A percentile compares a stretch with the other conserved stretches of the same genome.
Evolutionary conservation across 1,140 invertebrate species (phyloP).

Genomic region (Cepaea nemoralis): DNA sequence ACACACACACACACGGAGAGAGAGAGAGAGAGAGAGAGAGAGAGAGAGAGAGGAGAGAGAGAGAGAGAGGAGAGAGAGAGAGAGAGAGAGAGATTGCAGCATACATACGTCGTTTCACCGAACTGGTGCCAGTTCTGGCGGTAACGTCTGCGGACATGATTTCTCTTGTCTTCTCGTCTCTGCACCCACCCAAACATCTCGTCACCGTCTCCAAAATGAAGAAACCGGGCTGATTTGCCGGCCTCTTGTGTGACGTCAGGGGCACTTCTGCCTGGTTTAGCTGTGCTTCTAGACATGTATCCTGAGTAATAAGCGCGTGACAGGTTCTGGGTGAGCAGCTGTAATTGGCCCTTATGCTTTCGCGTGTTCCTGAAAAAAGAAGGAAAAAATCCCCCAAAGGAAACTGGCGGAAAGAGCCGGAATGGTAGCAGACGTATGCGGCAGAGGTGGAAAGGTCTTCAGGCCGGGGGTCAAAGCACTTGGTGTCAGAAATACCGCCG

Average conservation of each 20-base stretch:
- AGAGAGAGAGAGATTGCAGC: no score
- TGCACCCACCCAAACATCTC: background rate
- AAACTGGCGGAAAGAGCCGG: background rate
- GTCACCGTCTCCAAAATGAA: background rate
- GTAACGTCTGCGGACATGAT: background rate
- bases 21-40: no score
- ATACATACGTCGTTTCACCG: no score
- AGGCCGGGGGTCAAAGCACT: no score
- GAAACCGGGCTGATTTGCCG: no score
- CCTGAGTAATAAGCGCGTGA: background rate
- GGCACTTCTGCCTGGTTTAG: conserved; percentile 15
- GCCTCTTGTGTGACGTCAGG: background rate
- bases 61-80: no score
- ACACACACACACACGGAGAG: no score
- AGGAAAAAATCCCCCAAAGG: no score
- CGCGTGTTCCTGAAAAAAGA: background rate
- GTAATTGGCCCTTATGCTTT: conserved; percentile 22
- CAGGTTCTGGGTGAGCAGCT: background rate
- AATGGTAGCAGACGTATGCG: background rate
- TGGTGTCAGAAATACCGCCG: no score
- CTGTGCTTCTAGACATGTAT: conserved; percentile 17
- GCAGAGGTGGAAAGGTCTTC: background rate
- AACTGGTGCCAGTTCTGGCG: no score
- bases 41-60: no score
- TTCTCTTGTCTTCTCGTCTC: background rate